Base-by-base conservation (phyloP, 2,888 invertebrate species). In the Polia nebulosa region DNA sequence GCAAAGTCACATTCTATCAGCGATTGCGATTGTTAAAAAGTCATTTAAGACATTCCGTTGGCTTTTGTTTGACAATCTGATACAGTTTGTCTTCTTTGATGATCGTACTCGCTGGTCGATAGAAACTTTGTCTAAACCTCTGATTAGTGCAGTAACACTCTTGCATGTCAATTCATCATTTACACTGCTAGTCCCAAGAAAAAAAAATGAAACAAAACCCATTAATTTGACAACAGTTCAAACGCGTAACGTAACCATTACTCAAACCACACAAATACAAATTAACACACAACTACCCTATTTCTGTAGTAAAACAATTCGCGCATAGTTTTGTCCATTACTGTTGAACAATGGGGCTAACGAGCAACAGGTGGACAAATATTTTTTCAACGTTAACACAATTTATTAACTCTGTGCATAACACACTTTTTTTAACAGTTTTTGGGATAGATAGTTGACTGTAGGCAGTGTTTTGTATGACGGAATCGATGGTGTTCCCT, bases 331-430 rank as follows among this genome's bases (percentile, higher is more conserved):
- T 55, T 15, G 27, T 47, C 36, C 53, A 52, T 58, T 60, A 69
- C 25, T 52, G 41, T 36, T 51, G 55, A 66, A 52, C 51, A 76
- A 56, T 53, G 41, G 32, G 8, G 53, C 49, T 60, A 55, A 51
- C 53, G 56, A 59, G 84, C 85, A 83, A 86, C 87, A 85, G 79
- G 84, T 84, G 58, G 29, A 63, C 64, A 81, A 85, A 85, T 82
- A 82, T 82, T 83, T 85, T 83, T 83, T 76, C 49, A 78, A 53
- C 73, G 64, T 82, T 76, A 70, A 77, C 76, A 62, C 70, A 80
- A 83, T 86, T 83, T 85, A 80, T 78, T 62, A 68, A 76, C 74
- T 76, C 20, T 45, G 56, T 39, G 49, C 55, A 25, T 67, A n/a
- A 13, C 34, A 15, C 25, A 55, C 11, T 29, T 52, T 72, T 22